Base-by-base conservation (phyloP, 2,797 vertebrate species). In the Eulemur coronatus region DNA sequence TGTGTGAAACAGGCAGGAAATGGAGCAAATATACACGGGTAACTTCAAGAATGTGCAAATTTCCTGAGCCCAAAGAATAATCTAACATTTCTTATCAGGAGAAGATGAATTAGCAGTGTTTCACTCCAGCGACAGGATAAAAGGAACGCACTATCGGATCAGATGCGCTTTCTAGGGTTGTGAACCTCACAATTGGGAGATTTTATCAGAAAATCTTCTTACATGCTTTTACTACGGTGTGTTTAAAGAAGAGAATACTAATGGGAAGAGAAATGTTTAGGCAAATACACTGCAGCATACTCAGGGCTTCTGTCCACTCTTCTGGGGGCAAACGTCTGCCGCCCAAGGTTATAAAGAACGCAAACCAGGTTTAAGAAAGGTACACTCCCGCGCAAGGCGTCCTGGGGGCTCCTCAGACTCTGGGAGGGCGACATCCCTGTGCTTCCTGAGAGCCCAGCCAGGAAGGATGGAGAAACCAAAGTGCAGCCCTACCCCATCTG, bases 341-440 rank as follows among this genome's bases (percentile, higher is more conserved):
- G 1, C 26, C 35, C 0, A 1, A 46, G 43, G n/a, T 73, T 13
- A 2, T 15, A 14, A 46, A 10, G 18, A 52, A n/a, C 15, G 1
- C 1, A 38, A 26, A n/a, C 43, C 24, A 38, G 43, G 7, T 17
- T 18, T 2, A 24, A 43, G 20, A 55, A n/a, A 92, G 10, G 2
- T 9, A 1, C 12, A 63, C 3, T 22, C 2, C 4, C 4, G 0
- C 1, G 17, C 3, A 0, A 1, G 28, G 5, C 22, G 5, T 55
- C 26, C 5, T 22, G 11, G 28, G 28, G 12, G 15, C 2, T 4
- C 14, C 41, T 20, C 22, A 55, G 11, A 38, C 7, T 28, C 43
- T 35, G 10, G 30, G 7, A 28, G 8, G 17, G 5, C 12, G 12
- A 2, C 2, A 3, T 4, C 8, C 18, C 41, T 38, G 17, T 11